A percentile compares a stretch with the other conserved stretches of the same genome.
Conservation (phyloP, 2,888 invertebrate genomes). For the Labia minor region DNA sequence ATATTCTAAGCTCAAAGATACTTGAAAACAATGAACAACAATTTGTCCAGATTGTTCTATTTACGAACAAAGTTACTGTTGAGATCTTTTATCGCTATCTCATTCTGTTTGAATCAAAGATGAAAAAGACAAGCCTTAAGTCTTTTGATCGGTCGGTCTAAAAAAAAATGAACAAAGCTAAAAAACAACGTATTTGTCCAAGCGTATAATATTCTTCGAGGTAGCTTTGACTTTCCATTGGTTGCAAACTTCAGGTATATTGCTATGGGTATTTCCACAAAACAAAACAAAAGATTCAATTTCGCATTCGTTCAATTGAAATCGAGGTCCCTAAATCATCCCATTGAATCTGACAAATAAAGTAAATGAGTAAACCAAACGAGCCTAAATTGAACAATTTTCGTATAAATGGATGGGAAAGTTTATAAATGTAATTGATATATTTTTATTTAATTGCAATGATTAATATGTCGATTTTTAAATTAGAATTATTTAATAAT, state of each 20-base stretch:
- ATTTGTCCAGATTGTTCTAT: not conserved
- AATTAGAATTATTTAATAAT: no score
- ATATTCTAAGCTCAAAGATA: not conserved
- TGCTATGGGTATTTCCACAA: not conserved
- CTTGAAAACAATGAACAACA: conserved; percentile 1
- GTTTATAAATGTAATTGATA: no score
- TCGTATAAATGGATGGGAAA: no score
- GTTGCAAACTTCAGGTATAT: conserved; percentile 1
- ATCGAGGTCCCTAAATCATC: not conserved
- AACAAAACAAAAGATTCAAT: not conserved
- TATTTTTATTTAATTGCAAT: no score
- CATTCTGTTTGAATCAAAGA: not conserved
- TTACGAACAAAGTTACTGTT: not conserved
- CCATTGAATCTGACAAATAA: not conserved
- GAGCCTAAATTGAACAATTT: no score
- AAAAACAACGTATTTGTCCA: conserved; percentile 1
- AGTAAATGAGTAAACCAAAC: not conserved
- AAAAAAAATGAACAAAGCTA: not conserved
- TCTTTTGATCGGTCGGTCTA: not conserved
- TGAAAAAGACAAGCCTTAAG: not conserved
- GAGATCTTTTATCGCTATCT: not conserved
- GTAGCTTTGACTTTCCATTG: not conserved
- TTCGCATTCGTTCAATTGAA: not conserved
- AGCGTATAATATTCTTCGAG: not conserved
- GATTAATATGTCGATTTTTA: no score